These are phyloP conservation scores for Smittia aterrima DNA, from an alignment of 2,888 invertebrate species.

Conservation along the genomic window DNA sequence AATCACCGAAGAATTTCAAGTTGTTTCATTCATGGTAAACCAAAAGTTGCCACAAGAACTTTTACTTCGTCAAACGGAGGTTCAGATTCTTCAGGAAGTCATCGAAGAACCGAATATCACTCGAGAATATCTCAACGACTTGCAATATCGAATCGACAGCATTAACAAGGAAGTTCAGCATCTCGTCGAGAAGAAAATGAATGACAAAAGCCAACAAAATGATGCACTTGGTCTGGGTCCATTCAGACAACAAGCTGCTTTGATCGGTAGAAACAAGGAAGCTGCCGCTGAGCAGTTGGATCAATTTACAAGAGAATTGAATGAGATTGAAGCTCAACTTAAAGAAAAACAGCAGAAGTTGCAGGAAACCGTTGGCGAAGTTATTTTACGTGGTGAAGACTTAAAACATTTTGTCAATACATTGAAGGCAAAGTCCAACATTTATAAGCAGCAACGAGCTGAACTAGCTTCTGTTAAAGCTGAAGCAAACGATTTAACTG, in stretches of 20 bases:
- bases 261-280: constrained; percentile 77
- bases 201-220: constrained; percentile 61
- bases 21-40: constrained; percentile 71
- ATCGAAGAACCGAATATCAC: constrained; percentile 65
- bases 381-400: constrained; percentile 75
- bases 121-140: constrained; percentile 63
- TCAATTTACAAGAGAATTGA: constrained; percentile 63
- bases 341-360: constrained; percentile 59
- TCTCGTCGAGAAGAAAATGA: constrained; percentile 69
- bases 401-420: constrained; percentile 81
- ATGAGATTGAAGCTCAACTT: constrained; percentile 61
- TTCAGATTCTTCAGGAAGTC: constrained; percentile 68
- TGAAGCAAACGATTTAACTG: constrained; percentile 71
- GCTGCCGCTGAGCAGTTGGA: constrained; percentile 67
- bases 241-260: constrained; percentile 80
- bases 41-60: constrained; percentile 79
- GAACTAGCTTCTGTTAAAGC: constrained; percentile 72
- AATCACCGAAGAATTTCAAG: constrained; percentile 47
- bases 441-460: constrained; percentile 76
- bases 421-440: constrained; percentile 73
- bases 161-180: constrained; percentile 65
- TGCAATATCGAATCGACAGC: constrained; percentile 62
- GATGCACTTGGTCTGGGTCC: constrained; percentile 71
- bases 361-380: constrained; percentile 61
- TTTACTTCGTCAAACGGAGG: constrained; percentile 60